Base-by-base conservation (phyloP, 2,888 invertebrate species). In the Ophioninae sp. region DNA sequence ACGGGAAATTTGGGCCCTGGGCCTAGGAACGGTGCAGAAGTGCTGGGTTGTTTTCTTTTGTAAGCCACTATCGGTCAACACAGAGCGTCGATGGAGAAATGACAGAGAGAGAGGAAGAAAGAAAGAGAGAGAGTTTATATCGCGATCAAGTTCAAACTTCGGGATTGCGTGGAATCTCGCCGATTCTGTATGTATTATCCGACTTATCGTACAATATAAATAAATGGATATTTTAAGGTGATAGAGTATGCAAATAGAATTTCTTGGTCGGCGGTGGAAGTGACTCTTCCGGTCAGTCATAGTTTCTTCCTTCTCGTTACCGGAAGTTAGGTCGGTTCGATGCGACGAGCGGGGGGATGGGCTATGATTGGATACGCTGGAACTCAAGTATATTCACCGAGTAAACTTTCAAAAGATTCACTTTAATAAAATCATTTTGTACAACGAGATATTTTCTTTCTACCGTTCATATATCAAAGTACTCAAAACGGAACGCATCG, bases 371-470 rank as follows among this genome's bases (percentile, higher is more conserved):
- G n/a, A n/a, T 41, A 21, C 3, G 2, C 21, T 7, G 17, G 7
- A n/a, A 23, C 3, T n/a, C 37, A 67, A 21, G n/a, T 5, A 64
- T 20, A 44, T 39, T 39, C 41, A 76, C n/a, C 61, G 65, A 68
- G 50, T 85, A 84, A 88, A 88, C 86, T 87, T 88, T 87, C 87
- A 87, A 87, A 89, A 87, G 87, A 88, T 88, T 88, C 87, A 88
- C 87, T 88, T 81, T 84, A 85, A 87, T 87, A 87, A 86, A 88
- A 87, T 84, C 81, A 84, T 87, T 88, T 88, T 88, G 87, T 89
- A 89, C 89, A 89, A 88, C 87, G 88, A 89, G 85, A 86, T 86
- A 85, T 75, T 85, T 85, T 78, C 57, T 82, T 83, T 85, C 85
- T 87, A 85, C 83, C 81, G 81, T 83, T 81, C 79, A 85, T 20